Evolutionary conservation across 2,113 vertebrate genomes (phyloP), one percentile per base, ranked within the genome.

Genomic region (Atlantisia rogersi): DNA sequence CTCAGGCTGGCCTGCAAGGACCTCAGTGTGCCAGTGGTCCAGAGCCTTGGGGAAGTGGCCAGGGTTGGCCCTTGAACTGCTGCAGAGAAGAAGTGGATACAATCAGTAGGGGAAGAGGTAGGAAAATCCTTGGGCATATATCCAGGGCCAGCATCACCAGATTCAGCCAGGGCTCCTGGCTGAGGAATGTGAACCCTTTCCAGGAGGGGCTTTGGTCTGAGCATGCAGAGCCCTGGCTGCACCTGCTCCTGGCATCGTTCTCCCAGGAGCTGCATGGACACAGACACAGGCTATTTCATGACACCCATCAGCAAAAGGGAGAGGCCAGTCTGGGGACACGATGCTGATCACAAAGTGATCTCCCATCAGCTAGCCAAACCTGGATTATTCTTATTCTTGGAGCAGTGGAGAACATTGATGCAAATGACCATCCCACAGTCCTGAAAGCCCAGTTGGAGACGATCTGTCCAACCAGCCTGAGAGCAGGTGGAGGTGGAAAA

Each of bases 1-100:
- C 84, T 97, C 95, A 15, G 94, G 53, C n/a, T 22, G 94, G 67
- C 73, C 79, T 29, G 81, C 2, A 11, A 95, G 92, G 37, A 96
- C 26, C 25, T 98, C 97, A 0, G 44, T 79, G 85, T 97, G 97
- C 97, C 97, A 98, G 56, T 97, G 93, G 32, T 98, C 98, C 91
- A 91, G 42, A 22, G 90, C 67, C 37, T 91, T 96, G 29, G 92
- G 70, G 71, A 92, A 95, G 62, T 96, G 96, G 65, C 77, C 75
- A 22, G 95, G 85, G 68, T 92, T 90, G 62, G 97, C 86, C 65
- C 64, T 94, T 79, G 95, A 87, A 67, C 53, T 59, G 25, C 95
- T 97, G 94, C 53, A 85, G 75, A 84, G 50, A 70, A 81, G 65
- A 89, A 90, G 37, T 48, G 31, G 39, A 40, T 62, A 94, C 5